These are phyloP conservation scores for Trachelus tabidus DNA, from an alignment of 2,888 invertebrate genomes.

Conservation along the genomic window DNA sequence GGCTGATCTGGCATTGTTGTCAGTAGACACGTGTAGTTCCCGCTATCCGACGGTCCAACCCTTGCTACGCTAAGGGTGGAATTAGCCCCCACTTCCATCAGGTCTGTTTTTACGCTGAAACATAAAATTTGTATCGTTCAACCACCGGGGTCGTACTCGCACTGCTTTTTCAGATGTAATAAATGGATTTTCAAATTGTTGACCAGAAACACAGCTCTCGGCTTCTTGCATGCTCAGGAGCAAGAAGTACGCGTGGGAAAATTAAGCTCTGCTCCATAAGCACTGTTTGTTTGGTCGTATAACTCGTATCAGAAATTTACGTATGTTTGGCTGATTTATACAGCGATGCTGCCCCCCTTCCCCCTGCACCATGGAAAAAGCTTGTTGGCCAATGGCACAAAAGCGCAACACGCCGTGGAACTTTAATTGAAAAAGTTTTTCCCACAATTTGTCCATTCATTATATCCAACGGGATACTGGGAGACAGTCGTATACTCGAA, in stretches of 20 bases:
- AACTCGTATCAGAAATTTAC: slow-evolving; percentile 12
- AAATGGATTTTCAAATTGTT: background rate
- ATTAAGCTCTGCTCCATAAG: background rate
- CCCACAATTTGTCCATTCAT: slow-evolving; percentile 54
- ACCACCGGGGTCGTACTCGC: background rate
- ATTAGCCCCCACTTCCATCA: slow-evolving; percentile 68
- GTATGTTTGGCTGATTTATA: slow-evolving; percentile 29
- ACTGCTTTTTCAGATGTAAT: background rate
- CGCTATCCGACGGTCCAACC: slow-evolving; percentile 67
- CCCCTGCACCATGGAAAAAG: background rate
- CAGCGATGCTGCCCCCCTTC: slow-evolving; percentile 11
- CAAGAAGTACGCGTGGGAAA: slow-evolving; percentile 15
- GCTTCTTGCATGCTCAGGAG: background rate
- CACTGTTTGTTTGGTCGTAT: background rate
- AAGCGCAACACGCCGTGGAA: slow-evolving; percentile 19
- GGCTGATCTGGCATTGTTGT: slow-evolving; percentile 66
- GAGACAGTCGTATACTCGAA: background rate
- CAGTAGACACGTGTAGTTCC: slow-evolving; percentile 69
- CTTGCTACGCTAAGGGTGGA: slow-evolving; percentile 68
- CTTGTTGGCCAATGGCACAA: background rate
- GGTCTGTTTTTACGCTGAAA: slow-evolving; percentile 67
- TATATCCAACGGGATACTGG: slow-evolving; percentile 29
- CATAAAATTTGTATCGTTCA: background rate
- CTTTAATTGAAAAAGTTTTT: slow-evolving; percentile 62
- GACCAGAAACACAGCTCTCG: background rate